phyloP scores from a whole-genome alignment of 2,113 vertebrate genomes.

The Crotalus helleri region DNA sequence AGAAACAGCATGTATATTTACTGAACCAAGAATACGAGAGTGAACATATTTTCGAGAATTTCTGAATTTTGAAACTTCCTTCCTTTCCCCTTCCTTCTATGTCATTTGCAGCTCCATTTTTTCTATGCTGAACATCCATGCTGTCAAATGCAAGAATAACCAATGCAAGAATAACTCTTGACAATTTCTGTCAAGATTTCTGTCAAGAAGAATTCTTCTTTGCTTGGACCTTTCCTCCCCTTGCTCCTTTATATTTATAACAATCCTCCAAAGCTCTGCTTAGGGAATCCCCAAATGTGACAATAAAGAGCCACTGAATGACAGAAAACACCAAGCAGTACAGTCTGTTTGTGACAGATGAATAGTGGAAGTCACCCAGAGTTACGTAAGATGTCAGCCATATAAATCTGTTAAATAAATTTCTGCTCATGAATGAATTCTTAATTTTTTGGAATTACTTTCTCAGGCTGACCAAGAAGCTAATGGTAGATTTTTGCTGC shows the following conservation, averaged over 20 bases:
- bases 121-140: neutral
- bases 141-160: neutral
- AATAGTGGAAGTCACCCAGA: neutral
- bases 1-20: constrained; percentile 77
- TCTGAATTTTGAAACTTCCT: constrained; percentile 20
- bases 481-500: neutral
- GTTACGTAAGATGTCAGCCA: neutral
- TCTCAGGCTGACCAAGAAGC: neutral
- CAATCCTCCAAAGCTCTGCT: constrained; percentile 23
- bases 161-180: neutral
- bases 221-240: neutral
- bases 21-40: constrained; percentile 82
- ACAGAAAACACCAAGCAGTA: neutral
- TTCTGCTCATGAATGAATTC: neutral
- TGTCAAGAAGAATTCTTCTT: constrained; percentile 35
- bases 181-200: constrained; percentile 45
- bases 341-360: neutral
- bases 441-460: constrained; percentile 27
- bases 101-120: constrained; percentile 9
- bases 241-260: neutral
- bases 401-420: neutral
- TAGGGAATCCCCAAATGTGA: neutral
- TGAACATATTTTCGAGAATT: constrained; percentile 69
- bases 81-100: constrained; percentile 31
- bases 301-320: constrained; percentile 14